Conservation (phyloP, 1,140 invertebrate species). For the Drosophila burlai region DNA sequence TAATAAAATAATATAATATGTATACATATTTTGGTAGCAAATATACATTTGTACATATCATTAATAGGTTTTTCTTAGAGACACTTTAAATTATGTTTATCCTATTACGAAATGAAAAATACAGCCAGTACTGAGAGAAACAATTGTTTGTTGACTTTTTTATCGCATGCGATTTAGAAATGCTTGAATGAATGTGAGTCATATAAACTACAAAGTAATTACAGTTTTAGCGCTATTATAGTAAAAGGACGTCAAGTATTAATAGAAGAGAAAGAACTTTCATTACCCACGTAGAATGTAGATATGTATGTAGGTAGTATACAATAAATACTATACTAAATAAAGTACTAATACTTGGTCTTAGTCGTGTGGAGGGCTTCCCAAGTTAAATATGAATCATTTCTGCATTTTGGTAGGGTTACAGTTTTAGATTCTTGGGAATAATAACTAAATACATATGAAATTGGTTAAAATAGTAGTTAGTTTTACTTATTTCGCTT, state of each 20-base stretch:
- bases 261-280: background rate
- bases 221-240: background rate
- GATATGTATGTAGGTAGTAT: background rate
- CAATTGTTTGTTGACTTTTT: background rate
- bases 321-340: background rate
- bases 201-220: background rate
- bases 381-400: background rate
- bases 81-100: background rate
- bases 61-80: background rate
- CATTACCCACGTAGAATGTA: background rate
- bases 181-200: background rate
- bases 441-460: background rate
- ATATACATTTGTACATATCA: background rate
- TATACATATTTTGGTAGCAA: background rate
- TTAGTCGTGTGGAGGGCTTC: background rate
- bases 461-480: background rate
- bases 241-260: no score
- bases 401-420: background rate
- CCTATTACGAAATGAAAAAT: background rate
- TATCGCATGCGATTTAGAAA: constrained; percentile 15
- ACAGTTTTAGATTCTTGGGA: background rate
- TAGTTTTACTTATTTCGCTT: background rate
- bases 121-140: no score
- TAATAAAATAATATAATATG: background rate
- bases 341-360: background rate